These are phyloP conservation scores for Ectemnius lituratus DNA, from an alignment of 2,888 invertebrate genomes.

Conservation along the genomic window DNA sequence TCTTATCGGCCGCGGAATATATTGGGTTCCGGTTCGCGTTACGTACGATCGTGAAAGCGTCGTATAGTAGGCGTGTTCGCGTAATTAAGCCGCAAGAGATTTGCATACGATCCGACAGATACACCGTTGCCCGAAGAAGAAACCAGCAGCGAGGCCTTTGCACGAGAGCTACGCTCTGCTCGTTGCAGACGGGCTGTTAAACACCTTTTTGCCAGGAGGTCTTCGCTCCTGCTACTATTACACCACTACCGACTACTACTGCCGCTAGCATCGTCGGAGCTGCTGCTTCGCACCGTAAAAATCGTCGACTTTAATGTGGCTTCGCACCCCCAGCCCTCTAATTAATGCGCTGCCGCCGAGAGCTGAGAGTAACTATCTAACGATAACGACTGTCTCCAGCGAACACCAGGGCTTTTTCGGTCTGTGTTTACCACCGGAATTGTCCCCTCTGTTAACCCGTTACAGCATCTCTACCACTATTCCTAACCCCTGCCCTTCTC, in stretches of 20 bases:
- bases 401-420: background rate
- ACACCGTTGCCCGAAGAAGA: slow-evolving; percentile 63
- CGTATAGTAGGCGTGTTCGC: slow-evolving; percentile 74
- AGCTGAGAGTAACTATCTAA: background rate
- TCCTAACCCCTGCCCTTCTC: too few relatives aligned
- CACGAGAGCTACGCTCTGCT: slow-evolving; percentile 49
- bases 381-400: slow-evolving; percentile 9
- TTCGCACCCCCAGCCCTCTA: slow-evolving; percentile 11
- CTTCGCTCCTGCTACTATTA: slow-evolving; percentile 6
- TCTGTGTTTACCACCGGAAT: background rate
- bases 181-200: slow-evolving; percentile 65
- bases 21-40: slow-evolving; percentile 69
- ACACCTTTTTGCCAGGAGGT: slow-evolving; percentile 62
- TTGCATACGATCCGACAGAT: slow-evolving; percentile 75
- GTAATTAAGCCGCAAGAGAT: slow-evolving; percentile 77
- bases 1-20: slow-evolving; percentile 64
- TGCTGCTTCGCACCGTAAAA: slow-evolving; percentile 15
- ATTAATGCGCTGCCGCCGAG: background rate
- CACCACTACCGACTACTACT: too few relatives aligned
- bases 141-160: slow-evolving; percentile 36
- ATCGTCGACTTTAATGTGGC: slow-evolving; percentile 20
- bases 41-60: slow-evolving; percentile 69
- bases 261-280: background rate
- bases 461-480: too few relatives aligned
- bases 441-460: too few relatives aligned